Evolutionary conservation across 1,140 invertebrate genomes (phyloP), one percentile per base, ranked within the genome.

Genomic region (Aphelenchoides avenae): DNA sequence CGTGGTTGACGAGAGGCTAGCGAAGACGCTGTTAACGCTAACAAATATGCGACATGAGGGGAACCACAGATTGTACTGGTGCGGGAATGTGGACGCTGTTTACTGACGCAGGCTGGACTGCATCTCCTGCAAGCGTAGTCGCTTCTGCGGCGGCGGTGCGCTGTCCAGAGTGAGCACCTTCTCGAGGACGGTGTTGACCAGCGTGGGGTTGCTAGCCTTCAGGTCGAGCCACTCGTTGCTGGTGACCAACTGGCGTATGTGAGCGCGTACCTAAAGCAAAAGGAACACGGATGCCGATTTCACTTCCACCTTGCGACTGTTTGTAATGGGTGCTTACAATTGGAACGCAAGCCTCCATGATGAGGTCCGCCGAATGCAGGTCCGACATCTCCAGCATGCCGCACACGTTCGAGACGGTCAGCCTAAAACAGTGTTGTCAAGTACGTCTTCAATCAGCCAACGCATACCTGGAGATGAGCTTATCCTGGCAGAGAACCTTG

Each of bases 401-500:
- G 18, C 65, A 66, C 6, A 73, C 70, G 42, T 68, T 73, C 4
- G 42, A 39, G 24, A 49, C 13, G 29, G 40, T 40, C 20, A 76
- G 37, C 20, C 71, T 74, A 15, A 31, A 72, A 39, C 29, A 24
- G 5, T 9, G n/a, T 1, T 36, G 40, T 4, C 20, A 15, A 24
- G 15, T 42, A 27, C 15, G 49, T 29, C 20, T 53, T 18, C 30
- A 13, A 7, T 61, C 26, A 9, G 13, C 40, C 40, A 24, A 29
- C 5, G 6, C 41, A 15, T 64, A 71, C 69, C 73, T 68, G 36
- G 48, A 50, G 33, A 71, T 77, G 29, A 75, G 53, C 30, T 64
- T 54, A 31, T 72, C 55, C 24, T 75, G 76, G 27, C 75, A 76
- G 4, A 76, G 37, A 22, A 64, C 47, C 57, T 75, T 75, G n/a